Evolutionary conservation across 2,113 vertebrate species (phyloP).

Genomic region (Solenodon paradoxus): DNA sequence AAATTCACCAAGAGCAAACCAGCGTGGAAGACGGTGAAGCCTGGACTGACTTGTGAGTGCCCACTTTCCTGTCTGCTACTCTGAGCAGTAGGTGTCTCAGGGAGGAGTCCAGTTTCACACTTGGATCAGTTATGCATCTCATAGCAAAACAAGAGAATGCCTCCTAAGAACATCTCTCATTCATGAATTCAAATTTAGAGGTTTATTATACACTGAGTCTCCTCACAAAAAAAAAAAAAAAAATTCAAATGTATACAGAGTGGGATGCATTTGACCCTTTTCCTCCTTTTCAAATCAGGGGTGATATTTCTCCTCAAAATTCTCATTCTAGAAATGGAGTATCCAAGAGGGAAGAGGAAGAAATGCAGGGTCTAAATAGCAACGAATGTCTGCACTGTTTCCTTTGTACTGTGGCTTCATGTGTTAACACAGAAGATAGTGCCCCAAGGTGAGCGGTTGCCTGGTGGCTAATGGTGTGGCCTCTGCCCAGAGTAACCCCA

Average conservation of each 20-base stretch:
- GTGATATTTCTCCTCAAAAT: not conserved
- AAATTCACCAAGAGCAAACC: not conserved
- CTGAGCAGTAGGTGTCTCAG: no score
- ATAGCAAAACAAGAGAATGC: not conserved
- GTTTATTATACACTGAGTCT: not conserved
- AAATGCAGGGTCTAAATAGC: not conserved
- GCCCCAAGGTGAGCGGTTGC: not conserved
- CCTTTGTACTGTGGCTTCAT: not conserved
- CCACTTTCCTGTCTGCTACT: no score
- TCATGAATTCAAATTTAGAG: not conserved
- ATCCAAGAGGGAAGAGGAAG: not conserved
- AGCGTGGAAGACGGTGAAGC: not conserved
- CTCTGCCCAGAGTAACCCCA: not conserved
- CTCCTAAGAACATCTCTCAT: no score
- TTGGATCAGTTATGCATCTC: not conserved
- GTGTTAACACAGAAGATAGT: not conserved
- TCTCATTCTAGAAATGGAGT: not conserved
- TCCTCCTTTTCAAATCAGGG: not conserved
- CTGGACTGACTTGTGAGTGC: not conserved
- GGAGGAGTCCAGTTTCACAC: not conserved
- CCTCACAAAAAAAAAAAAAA: no score
- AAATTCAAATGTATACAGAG: not conserved
- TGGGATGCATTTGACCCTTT: not conserved
- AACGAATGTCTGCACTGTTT: not conserved
- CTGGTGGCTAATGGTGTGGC: accelerated